Evolutionary conservation across 2,113 vertebrate genomes (phyloP).

Genomic region (Heloderma charlesbogerti): DNA sequence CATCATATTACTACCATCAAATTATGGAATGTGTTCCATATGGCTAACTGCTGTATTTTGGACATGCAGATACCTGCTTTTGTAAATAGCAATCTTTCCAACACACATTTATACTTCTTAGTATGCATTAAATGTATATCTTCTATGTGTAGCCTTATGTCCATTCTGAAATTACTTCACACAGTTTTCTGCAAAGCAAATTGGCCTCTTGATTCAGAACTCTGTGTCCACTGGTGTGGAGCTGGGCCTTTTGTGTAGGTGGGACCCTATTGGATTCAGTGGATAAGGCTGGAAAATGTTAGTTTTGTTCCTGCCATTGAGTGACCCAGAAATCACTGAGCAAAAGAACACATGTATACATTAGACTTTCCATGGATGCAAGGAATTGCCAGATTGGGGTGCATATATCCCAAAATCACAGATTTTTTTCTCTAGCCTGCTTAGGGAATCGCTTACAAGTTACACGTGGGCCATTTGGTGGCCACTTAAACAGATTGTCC

Average conservation of each 20-base stretch:
- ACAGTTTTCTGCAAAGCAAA: slow-evolving; percentile 28
- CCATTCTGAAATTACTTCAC: slow-evolving; percentile 41
- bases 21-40: slow-evolving; percentile 55
- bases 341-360: background rate
- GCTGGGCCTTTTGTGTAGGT: background rate
- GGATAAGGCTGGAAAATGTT: background rate
- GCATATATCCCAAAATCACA: background rate
- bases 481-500: background rate
- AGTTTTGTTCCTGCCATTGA: background rate
- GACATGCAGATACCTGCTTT: slow-evolving; percentile 56
- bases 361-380: background rate
- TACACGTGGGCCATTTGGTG: background rate
- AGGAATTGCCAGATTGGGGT: background rate
- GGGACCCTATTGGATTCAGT: background rate
- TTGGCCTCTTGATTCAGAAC: background rate
- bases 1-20: slow-evolving; percentile 50
- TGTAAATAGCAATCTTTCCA: slow-evolving; percentile 2
- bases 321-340: background rate
- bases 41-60: slow-evolving; percentile 56
- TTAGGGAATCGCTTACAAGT: background rate
- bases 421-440: background rate
- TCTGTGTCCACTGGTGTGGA: background rate
- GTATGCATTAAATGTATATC: slow-evolving; percentile 21
- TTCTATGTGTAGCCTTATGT: slow-evolving; percentile 3
- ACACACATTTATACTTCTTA: slow-evolving; percentile 29